phyloP scores from a whole-genome alignment of 2,888 invertebrate genomes.

The Agrotis ipsilon region DNA sequence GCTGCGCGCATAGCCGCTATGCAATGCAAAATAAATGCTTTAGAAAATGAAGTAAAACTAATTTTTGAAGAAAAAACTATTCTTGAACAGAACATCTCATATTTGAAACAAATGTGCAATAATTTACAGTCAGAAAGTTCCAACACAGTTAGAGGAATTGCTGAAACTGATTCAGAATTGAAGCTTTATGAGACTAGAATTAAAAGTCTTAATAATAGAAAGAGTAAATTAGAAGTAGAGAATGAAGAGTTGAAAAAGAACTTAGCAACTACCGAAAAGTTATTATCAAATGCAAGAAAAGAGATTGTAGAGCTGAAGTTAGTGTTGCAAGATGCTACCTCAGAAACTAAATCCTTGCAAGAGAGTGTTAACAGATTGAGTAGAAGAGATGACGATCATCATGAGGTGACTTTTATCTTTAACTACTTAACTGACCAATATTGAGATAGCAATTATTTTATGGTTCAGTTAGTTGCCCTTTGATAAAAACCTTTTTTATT shows the following conservation, averaged over 20 bases:
- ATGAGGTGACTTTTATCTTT: constrained; percentile 73
- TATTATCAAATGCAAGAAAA: constrained; percentile 93
- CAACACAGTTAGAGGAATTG: constrained; percentile 71
- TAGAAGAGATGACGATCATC: constrained; percentile 75
- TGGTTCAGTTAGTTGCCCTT: too few species aligned
- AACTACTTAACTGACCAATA: background rate
- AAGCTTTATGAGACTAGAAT: constrained; percentile 88
- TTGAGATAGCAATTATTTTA: background rate
- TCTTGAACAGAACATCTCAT: constrained; percentile 84
- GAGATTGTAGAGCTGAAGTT: constrained; percentile 92
- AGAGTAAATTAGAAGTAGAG: constrained; percentile 93
- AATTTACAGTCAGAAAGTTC: constrained; percentile 80
- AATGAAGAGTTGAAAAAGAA: constrained; percentile 91
- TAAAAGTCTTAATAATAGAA: constrained; percentile 87
- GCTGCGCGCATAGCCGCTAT: constrained; percentile 81
- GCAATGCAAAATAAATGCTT: constrained; percentile 81
- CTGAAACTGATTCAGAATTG: constrained; percentile 82
- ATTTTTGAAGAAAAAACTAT: constrained; percentile 85
- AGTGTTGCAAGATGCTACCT: constrained; percentile 92
- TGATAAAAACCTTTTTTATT: background rate
- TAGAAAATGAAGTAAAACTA: constrained; percentile 87
- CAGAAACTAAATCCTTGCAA: constrained; percentile 91
- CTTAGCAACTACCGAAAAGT: constrained; percentile 91
- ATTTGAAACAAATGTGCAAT: constrained; percentile 86
- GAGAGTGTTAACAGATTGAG: constrained; percentile 85